These are phyloP conservation scores for Holocentrus rufus DNA, from an alignment of 2,797 vertebrate genomes.

Conservation along the genomic window DNA sequence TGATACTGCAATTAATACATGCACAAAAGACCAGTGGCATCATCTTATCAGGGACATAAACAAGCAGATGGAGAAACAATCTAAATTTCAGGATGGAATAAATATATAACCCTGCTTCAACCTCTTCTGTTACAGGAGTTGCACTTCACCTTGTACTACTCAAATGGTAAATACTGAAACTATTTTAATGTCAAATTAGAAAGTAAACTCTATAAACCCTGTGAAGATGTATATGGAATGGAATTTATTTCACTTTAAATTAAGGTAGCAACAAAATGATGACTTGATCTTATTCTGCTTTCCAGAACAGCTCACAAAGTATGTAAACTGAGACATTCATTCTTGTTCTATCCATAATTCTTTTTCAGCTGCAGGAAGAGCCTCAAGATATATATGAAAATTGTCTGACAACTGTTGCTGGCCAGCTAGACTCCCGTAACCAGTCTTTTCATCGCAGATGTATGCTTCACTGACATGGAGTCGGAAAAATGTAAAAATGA, in stretches of 20 bases:
- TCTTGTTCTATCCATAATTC: not conserved
- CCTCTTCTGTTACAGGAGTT: conserved; percentile 31
- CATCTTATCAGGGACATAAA: not conserved
- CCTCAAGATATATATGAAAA: conserved; percentile 67
- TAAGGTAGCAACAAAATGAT: no score
- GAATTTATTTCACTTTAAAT: no score
- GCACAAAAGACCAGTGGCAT: not conserved
- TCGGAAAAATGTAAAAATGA: not conserved
- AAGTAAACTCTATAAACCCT: not conserved
- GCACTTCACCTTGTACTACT: not conserved
- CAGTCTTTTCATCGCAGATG: not conserved
- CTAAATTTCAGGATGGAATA: not conserved
- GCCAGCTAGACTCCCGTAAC: not conserved
- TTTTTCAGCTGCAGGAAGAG: not conserved
- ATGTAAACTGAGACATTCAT: not conserved
- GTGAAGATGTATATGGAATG: no score
- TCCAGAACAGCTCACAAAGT: no score
- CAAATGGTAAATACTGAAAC: conserved; percentile 45
- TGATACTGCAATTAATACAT: not conserved
- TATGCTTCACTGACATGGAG: not conserved
- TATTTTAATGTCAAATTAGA: not conserved
- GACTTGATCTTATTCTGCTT: no score
- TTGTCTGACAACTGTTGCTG: conserved; percentile 29
- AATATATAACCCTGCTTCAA: not conserved
- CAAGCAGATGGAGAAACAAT: not conserved